Percentiles rank a stretch among this genome's conserved stretches.
These are phyloP conservation scores for Sebastes ruberrimus DNA, from an alignment of 2,797 vertebrate genomes.

Conservation along the genomic window DNA sequence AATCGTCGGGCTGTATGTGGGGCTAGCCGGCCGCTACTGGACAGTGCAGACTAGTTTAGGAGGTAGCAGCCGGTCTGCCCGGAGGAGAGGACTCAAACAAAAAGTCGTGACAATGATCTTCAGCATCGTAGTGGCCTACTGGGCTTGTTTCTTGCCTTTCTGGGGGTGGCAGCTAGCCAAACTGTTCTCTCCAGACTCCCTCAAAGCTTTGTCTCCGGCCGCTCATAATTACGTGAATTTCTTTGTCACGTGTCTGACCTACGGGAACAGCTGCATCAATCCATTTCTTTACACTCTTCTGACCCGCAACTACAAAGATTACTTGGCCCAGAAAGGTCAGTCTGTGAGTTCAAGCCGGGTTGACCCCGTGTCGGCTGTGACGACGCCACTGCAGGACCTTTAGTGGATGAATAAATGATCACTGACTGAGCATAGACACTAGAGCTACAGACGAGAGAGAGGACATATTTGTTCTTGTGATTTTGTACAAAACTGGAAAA, in stretches of 20 bases:
- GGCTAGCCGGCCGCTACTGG: constrained; percentile 77
- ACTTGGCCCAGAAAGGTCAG: constrained; percentile 77
- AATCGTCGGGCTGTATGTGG: constrained; percentile 78
- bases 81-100: constrained; percentile 66
- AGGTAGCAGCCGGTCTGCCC: constrained; percentile 25
- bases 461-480: not conserved
- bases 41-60: constrained; percentile 62
- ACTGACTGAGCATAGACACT: not conserved
- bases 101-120: constrained; percentile 84
- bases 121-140: constrained; percentile 84
- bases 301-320: constrained; percentile 78
- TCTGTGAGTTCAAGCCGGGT: constrained; percentile 66
- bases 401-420: constrained; percentile 8
- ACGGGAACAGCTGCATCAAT: constrained; percentile 89
- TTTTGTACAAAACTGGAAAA: not conserved
- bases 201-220: constrained; percentile 72
- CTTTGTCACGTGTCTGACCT: constrained; percentile 88
- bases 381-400: constrained; percentile 60
- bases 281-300: constrained; percentile 89
- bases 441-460: not conserved
- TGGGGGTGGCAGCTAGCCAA: constrained; percentile 89
- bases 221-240: constrained; percentile 88
- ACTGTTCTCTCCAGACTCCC: constrained; percentile 77
- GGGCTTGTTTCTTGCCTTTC: constrained; percentile 90
- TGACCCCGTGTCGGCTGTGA: constrained; percentile 65